Evolutionary conservation across 1,140 invertebrate species (phyloP).

Genomic region (Trichoplusia ni): DNA sequence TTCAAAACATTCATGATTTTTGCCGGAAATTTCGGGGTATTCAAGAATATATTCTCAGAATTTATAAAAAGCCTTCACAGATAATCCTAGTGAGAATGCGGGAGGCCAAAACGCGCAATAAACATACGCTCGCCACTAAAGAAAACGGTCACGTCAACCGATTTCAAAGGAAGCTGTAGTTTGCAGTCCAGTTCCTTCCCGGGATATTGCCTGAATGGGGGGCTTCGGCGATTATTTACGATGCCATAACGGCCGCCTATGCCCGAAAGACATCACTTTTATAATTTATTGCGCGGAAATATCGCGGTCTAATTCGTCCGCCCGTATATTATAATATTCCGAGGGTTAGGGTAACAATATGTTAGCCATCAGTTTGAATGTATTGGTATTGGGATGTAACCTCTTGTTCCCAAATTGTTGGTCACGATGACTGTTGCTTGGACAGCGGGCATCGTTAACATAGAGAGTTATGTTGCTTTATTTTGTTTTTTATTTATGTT

Average conservation of each 20-base stretch:
- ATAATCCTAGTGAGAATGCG: too few species aligned
- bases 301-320: slow-evolving; percentile 67
- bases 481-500: too few species aligned
- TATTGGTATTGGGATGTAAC: not conserved
- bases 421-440: too few species aligned
- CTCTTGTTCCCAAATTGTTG: too few species aligned
- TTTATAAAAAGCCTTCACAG: not conserved
- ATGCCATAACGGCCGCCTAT: slow-evolving; percentile 64
- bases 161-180: slow-evolving; percentile 46
- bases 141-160: slow-evolving; percentile 16
- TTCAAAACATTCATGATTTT: too few species aligned
- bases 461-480: too few species aligned
- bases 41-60: not conserved
- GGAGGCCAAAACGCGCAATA: slow-evolving; percentile 12
- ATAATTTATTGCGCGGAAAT: slow-evolving; percentile 75
- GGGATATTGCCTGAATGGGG: slow-evolving; percentile 55
- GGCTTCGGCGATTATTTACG: slow-evolving; percentile 65
- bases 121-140: slow-evolving; percentile 6
- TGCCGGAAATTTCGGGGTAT: too few species aligned
- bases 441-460: too few species aligned
- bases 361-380: not conserved
- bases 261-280: slow-evolving; percentile 75
- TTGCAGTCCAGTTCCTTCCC: slow-evolving; percentile 50
- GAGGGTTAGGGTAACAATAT: slow-evolving; percentile 39
- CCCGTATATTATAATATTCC: slow-evolving; percentile 52